phyloP scores from a whole-genome alignment of 2,113 vertebrate species.

The Pao palembangensis region DNA sequence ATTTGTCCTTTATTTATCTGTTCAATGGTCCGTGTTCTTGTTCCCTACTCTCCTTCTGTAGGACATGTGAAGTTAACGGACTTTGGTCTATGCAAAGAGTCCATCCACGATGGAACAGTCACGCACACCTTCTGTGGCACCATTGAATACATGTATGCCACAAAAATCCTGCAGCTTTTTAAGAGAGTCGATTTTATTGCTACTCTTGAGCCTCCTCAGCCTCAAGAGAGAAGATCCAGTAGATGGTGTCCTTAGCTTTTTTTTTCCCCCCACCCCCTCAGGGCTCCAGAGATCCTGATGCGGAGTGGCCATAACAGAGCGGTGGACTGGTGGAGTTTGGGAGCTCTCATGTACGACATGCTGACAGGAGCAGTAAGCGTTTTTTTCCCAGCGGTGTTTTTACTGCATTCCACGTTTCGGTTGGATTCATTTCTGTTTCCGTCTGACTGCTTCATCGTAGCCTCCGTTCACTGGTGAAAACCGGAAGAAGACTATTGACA shows the following conservation, averaged over 20 bases:
- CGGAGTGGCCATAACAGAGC: constrained; percentile 97
- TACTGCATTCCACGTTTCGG: background rate
- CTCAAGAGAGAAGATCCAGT: too few relatives aligned
- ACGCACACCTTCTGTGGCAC: constrained; percentile 99
- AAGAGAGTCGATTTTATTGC: too few relatives aligned
- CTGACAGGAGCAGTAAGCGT: constrained; percentile 97
- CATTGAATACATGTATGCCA: constrained; percentile 97
- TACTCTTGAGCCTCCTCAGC: background rate
- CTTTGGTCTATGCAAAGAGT: constrained; percentile 98
- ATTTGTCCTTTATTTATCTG: background rate
- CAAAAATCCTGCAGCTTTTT: background rate
- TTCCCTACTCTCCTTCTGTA: constrained; percentile 47
- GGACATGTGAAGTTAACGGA: constrained; percentile 98
- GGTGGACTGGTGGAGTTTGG: constrained; percentile 99
- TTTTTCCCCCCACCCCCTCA: constrained; percentile 26
- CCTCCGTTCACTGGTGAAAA: constrained; percentile 98
- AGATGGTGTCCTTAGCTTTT: too few relatives aligned
- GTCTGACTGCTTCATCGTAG: constrained; percentile 53
- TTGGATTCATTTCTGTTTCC: too few relatives aligned
- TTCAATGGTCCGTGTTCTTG: too few relatives aligned
- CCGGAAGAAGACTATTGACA: constrained; percentile 98
- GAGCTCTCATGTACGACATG: constrained; percentile 99
- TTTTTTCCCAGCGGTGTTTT: background rate
- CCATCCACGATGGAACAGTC: constrained; percentile 97
- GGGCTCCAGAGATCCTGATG: constrained; percentile 99